These are phyloP conservation scores for Carcinoscorpius rotundicauda DNA, from an alignment of 1,140 invertebrate species.

Conservation along the genomic window DNA sequence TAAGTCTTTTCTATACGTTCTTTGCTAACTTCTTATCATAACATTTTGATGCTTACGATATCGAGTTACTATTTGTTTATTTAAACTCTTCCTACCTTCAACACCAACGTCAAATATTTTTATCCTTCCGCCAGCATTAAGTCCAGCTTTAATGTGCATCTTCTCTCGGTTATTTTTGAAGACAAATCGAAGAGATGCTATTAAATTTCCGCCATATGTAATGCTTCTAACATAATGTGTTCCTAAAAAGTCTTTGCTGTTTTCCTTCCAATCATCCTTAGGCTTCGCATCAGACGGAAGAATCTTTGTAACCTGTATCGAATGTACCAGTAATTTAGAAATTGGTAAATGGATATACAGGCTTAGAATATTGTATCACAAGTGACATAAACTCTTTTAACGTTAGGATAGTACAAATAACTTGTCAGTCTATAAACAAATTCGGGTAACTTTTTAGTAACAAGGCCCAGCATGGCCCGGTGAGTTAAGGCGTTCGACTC, in stretches of 20 bases:
- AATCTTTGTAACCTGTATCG: conserved; percentile 9
- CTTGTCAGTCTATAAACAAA: too few relatives aligned
- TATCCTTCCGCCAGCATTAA: conserved; percentile 11
- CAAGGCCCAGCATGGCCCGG: too few relatives aligned
- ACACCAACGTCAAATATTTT: conserved; percentile 11
- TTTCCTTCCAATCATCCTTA: conserved; percentile 4
- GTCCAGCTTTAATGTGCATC: conserved; percentile 5
- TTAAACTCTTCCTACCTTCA: conserved; percentile 7
- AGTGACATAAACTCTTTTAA: too few relatives aligned
- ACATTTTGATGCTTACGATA: too few relatives aligned
- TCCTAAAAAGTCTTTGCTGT: conserved; percentile 4
- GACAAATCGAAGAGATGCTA: conserved; percentile 8
- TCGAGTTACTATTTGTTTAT: too few relatives aligned
- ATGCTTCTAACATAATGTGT: conserved; percentile 18
- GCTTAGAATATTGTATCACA: too few relatives aligned
- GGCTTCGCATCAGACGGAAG: conserved; percentile 12
- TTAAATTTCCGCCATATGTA: conserved; percentile 17
- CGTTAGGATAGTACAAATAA: too few relatives aligned
- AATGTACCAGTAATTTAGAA: background rate
- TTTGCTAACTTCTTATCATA: too few relatives aligned
- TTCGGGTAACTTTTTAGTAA: too few relatives aligned
- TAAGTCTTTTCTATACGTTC: too few relatives aligned
- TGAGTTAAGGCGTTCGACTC: too few relatives aligned
- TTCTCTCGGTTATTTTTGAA: conserved; percentile 13
- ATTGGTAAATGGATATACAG: too few relatives aligned